phyloP scores from a whole-genome alignment of 2,888 invertebrate species.

The Eucera pruinosa region DNA sequence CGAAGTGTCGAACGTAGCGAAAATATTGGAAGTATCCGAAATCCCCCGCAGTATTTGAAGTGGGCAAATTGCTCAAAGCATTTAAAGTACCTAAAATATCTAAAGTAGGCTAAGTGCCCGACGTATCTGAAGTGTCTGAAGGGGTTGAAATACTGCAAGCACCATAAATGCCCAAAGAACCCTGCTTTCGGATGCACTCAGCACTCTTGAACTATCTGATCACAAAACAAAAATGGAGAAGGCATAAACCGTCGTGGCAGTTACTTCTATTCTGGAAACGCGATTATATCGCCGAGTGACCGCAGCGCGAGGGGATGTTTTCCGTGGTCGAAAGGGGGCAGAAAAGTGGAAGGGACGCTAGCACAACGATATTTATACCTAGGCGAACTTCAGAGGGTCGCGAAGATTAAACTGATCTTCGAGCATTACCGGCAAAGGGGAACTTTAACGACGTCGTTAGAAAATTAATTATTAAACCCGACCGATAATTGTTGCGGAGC shows the following conservation, averaged over 20 bases:
- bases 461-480: conserved; percentile 70
- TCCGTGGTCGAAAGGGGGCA: conserved; percentile 2
- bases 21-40: neutral
- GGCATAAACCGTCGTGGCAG: neutral
- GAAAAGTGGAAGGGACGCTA: conserved; percentile 27
- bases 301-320: neutral
- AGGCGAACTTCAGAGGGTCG: conserved; percentile 37
- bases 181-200: too few species aligned
- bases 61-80: too few species aligned
- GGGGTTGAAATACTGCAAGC: too few species aligned
- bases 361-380: neutral
- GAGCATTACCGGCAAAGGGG: conserved; percentile 34
- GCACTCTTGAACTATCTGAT: too few species aligned
- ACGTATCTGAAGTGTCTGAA: too few species aligned
- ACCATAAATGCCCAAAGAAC: too few species aligned
- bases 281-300: conserved; percentile 19
- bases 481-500: conserved; percentile 63
- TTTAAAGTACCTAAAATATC: too few species aligned
- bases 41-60: too few species aligned
- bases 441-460: conserved; percentile 64
- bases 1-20: neutral
- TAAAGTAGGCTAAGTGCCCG: too few species aligned
- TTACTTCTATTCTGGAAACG: conserved; percentile 11
- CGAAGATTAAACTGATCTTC: conserved; percentile 62
- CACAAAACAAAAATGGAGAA: neutral